A percentile compares a stretch with the other conserved stretches of the same genome.
Conservation (phyloP, 1,140 invertebrate genomes). For the Micrasema longulum region DNA sequence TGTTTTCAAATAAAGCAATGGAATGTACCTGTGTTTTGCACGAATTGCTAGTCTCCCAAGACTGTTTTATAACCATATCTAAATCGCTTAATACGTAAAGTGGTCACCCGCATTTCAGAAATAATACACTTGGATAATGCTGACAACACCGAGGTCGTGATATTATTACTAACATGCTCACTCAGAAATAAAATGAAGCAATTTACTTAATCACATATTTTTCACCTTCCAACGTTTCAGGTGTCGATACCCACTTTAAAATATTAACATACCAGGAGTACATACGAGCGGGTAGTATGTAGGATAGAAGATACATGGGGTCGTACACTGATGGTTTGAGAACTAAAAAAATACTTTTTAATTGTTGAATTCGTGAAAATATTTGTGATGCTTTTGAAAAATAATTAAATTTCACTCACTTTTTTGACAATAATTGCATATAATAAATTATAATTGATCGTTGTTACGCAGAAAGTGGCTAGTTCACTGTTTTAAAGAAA, state of each 20-base stretch:
- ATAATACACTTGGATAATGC: not conserved
- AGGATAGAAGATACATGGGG: not conserved
- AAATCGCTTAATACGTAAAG: not conserved
- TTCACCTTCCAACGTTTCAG: conserved; percentile 35
- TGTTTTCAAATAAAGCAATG: no score
- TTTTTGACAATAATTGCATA: no score
- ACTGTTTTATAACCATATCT: no score
- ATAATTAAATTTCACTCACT: no score
- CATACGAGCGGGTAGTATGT: conserved; percentile 11
- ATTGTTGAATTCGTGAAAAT: no score
- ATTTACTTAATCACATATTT: conserved; percentile 44
- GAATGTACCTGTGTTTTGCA: no score
- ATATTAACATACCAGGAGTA: conserved; percentile 41
- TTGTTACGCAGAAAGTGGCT: no score
- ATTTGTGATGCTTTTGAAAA: no score
- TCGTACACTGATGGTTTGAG: not conserved
- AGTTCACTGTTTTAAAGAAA: no score
- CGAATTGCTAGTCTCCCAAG: no score
- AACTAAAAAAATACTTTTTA: not conserved
- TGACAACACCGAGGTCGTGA: not conserved
- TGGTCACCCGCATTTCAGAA: not conserved
- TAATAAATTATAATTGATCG: no score
- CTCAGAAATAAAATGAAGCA: conserved; percentile 38
- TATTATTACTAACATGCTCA: conserved; percentile 5
- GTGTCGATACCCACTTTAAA: conserved; percentile 43